Evolutionary conservation across 2,888 invertebrate species (phyloP), one percentile per base, ranked within the genome.

Genomic region (Cephus pygmeus): DNA sequence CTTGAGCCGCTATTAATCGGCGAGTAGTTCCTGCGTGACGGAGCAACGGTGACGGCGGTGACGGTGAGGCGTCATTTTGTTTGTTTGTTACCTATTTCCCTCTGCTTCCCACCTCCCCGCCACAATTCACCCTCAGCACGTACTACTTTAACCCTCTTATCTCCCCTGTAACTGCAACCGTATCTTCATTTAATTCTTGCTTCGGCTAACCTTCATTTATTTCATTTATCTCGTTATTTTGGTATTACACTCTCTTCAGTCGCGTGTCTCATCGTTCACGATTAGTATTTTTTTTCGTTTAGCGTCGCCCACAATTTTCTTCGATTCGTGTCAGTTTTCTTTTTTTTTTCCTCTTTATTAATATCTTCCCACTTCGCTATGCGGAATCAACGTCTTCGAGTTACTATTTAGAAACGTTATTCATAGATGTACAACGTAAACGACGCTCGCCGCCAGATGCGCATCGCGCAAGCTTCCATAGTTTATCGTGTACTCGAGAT

Each of bases 81-180:
- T 34, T 34, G 0, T 33, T 75, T 71, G 30, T 36, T 74, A 75
- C 40, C 40, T 75, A 69, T 15, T 73, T 15, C 69, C 30, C 35
- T 75, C 31, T 34, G 15, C 56, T 23, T 40, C 40, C n/a, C 11
- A 33, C 36, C 40, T 6, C 56, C 2, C 56, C 56, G 56, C 9
- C 56, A 56, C 56, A 2, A 56, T 15, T 23, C 75, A 76, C 77
- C 69, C 73, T 80, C 77, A 81, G 76, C 75, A 69, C 77, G 79
- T 79, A 77, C 73, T 79, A 79, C 77, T 83, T 79, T 81, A 78
- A 75, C 73, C 80, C 33, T 78, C 80, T 77, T 69, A 82, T 83
- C 79, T 81, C 80, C 84, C 81, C 91, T 90, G 91, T 88, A 90
- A 91, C 90, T 91, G 91, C 91, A 91, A 91, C 90, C 91, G 88